Conservation (phyloP, 2,888 invertebrate species). For the Odontocerum albicorne region DNA sequence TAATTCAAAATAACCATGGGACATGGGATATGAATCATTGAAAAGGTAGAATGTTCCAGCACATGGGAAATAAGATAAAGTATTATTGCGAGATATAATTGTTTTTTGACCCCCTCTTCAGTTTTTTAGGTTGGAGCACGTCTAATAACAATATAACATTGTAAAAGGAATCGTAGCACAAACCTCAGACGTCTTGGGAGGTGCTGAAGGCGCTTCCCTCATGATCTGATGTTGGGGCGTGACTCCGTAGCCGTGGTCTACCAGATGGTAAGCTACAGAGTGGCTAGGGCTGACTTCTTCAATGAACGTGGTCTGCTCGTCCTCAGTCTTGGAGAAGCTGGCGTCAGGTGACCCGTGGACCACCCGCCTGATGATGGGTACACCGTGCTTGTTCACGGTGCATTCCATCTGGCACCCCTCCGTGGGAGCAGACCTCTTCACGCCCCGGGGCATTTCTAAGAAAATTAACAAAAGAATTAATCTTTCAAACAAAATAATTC, state of each 20-base stretch:
- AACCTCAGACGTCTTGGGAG: constrained; percentile 61
- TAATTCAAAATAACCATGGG: too few relatives aligned
- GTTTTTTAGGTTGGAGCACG: not conserved
- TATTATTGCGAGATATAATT: too few relatives aligned
- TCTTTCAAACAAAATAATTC: too few relatives aligned
- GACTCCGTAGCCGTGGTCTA: constrained; percentile 86
- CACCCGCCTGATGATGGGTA: constrained; percentile 23
- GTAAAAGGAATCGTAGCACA: constrained; percentile 27
- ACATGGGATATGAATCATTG: too few relatives aligned
- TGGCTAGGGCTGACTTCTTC: constrained; percentile 55
- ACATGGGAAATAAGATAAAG: too few relatives aligned
- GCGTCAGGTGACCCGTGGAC: constrained; percentile 35
- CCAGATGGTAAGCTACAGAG: constrained; percentile 71
- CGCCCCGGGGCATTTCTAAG: constrained; percentile 61
- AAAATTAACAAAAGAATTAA: constrained; percentile 7
- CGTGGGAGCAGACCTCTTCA: constrained; percentile 56
- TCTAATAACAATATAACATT: not conserved
- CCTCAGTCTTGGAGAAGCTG: constrained; percentile 40
- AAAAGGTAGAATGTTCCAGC: too few relatives aligned
- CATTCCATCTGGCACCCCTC: constrained; percentile 58
- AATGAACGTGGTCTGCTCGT: constrained; percentile 55
- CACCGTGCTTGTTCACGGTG: constrained; percentile 43
- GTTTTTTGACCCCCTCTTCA: too few relatives aligned
- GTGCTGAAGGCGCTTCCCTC: constrained; percentile 57
- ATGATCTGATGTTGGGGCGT: constrained; percentile 72